These are phyloP conservation scores for Eumerus sabulonum DNA, from an alignment of 2,888 invertebrate genomes.

Conservation along the genomic window DNA sequence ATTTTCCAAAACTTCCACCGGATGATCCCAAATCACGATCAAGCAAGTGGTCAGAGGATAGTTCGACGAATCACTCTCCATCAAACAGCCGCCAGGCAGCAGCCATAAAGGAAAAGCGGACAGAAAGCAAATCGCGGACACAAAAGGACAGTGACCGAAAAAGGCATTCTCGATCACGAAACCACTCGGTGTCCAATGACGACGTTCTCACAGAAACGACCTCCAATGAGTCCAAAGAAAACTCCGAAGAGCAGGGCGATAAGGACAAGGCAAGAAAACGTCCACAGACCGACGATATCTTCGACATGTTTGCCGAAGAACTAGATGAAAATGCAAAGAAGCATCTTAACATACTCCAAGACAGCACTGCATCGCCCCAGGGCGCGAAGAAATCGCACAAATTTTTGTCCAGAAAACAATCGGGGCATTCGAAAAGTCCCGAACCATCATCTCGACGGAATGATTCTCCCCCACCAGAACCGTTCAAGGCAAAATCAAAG, in stretches of 20 bases:
- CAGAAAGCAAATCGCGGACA: no score
- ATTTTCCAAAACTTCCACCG: no score
- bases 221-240: background rate
- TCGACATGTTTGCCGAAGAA: conserved; percentile 64
- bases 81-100: no score
- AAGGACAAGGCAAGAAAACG: background rate
- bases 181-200: conserved; percentile 30
- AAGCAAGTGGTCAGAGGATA: no score
- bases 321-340: conserved; percentile 28
- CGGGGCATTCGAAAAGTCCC: background rate
- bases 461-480: background rate
- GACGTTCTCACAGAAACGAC: background rate
- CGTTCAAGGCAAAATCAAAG: conserved; percentile 3
- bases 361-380: background rate
- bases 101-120: no score
- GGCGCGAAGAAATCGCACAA: conserved; percentile 3
- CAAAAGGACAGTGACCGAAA: no score
- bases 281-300: conserved; percentile 8
- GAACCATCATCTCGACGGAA: background rate
- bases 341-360: conserved; percentile 2
- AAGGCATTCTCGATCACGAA: conserved; percentile 14
- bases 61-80: no score
- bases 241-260: background rate
- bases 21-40: no score
- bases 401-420: background rate